Evolutionary conservation across 2,797 vertebrate genomes (phyloP).

Genomic region (Anableps anableps): DNA sequence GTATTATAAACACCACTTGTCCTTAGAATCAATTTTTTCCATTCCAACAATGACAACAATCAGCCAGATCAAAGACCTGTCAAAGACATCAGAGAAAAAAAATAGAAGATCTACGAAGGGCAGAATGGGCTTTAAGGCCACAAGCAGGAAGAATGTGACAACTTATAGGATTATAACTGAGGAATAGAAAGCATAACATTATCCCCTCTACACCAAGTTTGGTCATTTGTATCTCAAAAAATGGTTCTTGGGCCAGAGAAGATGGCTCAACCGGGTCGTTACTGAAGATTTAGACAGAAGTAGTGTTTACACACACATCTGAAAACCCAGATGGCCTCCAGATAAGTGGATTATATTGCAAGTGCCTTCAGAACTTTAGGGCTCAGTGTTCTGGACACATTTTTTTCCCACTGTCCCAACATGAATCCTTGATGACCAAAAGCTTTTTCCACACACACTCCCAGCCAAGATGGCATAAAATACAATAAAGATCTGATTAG

Average conservation of each 20-base stretch:
- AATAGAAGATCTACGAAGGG: neutral
- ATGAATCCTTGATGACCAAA: conserved; percentile 11
- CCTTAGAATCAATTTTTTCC: neutral
- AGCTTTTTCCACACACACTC: neutral
- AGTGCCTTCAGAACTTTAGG: conserved; percentile 24
- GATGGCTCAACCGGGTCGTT: conserved; percentile 2
- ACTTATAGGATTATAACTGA: neutral
- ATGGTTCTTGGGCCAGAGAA: conserved; percentile 6
- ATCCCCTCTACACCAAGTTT: neutral
- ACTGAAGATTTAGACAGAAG: conserved; percentile 32
- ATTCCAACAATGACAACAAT: neutral
- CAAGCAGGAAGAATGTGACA: neutral
- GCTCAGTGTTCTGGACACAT: conserved; percentile 12
- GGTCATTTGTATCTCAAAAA: neutral
- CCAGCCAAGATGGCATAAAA: neutral
- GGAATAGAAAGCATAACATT: neutral
- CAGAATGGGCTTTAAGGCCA: neutral
- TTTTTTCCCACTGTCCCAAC: conserved; percentile 5
- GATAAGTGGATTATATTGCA: conserved; percentile 39
- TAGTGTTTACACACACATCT: conserved; percentile 13
- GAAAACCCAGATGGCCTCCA: conserved; percentile 40
- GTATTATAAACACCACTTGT: neutral
- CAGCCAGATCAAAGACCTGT: neutral
- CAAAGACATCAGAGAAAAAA: neutral
- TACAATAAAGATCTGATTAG: neutral